These are phyloP conservation scores for Brachycybe producta DNA, from an alignment of 2,888 invertebrate genomes.

Conservation along the genomic window DNA sequence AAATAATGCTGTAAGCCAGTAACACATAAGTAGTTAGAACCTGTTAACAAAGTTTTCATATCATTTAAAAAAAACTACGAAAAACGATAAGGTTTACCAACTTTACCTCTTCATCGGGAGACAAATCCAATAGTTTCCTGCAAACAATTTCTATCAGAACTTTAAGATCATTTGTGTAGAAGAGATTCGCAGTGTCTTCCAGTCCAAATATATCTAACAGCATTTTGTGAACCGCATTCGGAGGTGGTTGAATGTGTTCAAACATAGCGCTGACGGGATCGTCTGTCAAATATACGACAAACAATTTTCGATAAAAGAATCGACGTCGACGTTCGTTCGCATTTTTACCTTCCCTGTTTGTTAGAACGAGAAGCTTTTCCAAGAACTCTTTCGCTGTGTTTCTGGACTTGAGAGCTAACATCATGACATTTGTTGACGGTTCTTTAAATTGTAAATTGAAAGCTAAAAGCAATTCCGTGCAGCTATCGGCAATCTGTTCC, in stretches of 20 bases:
- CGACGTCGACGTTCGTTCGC: not conserved
- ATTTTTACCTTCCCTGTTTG: conserved; percentile 66
- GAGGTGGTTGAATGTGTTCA: conserved; percentile 63
- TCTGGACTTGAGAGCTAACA: conserved; percentile 30
- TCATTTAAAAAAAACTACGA: conserved; percentile 10
- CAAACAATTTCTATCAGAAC: conserved; percentile 87
- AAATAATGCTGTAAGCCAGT: not conserved
- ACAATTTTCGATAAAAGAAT: not conserved
- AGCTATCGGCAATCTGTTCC: conserved; percentile 70
- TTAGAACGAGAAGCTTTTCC: conserved; percentile 70
- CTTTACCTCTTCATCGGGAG: conserved; percentile 56
- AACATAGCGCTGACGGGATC: conserved; percentile 63
- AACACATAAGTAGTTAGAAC: conserved; percentile 10
- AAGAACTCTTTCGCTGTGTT: conserved; percentile 72
- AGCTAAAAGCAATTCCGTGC: conserved; percentile 68
- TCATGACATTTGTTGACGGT: conserved; percentile 25
- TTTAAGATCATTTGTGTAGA: conserved; percentile 89
- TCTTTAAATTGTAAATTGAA: conserved; percentile 71
- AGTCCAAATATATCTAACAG: conserved; percentile 72
- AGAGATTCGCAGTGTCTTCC: conserved; percentile 64
- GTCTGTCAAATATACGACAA: conserved; percentile 41
- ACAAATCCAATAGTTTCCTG: conserved; percentile 75
- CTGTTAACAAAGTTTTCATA: conserved; percentile 7
- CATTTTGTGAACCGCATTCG: conserved; percentile 77
- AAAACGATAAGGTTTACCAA: conserved; percentile 21